Base-by-base conservation (phyloP, 2,797 vertebrate species). In the Dipus sagitta region DNA sequence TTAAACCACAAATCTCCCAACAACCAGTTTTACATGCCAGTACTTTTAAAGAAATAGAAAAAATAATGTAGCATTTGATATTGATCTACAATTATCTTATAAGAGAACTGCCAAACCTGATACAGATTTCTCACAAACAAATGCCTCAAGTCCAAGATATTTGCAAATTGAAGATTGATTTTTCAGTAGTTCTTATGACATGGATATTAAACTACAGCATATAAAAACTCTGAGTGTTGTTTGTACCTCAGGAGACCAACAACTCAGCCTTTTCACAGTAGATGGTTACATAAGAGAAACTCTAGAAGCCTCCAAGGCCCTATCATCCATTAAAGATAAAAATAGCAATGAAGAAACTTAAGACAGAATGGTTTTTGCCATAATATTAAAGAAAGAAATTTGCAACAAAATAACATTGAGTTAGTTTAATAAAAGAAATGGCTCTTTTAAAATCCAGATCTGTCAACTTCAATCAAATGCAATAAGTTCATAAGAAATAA, bases 251-350 rank as follows among this genome's bases (percentile, higher is more conserved):
- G 24, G 72, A 95, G 75, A 88, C n/a, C 67, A 94, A 80, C 42
- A 93, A 85, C 80, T 91, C 68, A 77, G 78, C 42, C 75, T 92
- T 94, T 95, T 93, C 90, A 90, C 90, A 80, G 70, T 52, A 92
- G 62, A 93, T 9, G 15, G 38, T 14, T 86, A 18, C 81, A 77
- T 74, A 89, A 96, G 24, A 90, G 70, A 96, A 96, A 94, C 2
- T 88, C 67, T 86, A 92, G 52, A 95, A 34, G 17, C 21, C 65
- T 80, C 86, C 18, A 84, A 76, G 77, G 6, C 64, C 64, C 95
- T 78, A 91, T 90, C 84, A 93, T 70, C 72, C 52, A 94, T 77
- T 86, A 97, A 21, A 14, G 88, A 58, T 93, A 95, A 78, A 96
- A 94, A 92, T 77, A 96, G 47, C 26, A 72, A 42, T 64, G 85